A percentile compares a stretch with the other conserved stretches of the same genome.
Conservation (phyloP, 2,797 vertebrate genomes). For the Acridotheres tristis region DNA sequence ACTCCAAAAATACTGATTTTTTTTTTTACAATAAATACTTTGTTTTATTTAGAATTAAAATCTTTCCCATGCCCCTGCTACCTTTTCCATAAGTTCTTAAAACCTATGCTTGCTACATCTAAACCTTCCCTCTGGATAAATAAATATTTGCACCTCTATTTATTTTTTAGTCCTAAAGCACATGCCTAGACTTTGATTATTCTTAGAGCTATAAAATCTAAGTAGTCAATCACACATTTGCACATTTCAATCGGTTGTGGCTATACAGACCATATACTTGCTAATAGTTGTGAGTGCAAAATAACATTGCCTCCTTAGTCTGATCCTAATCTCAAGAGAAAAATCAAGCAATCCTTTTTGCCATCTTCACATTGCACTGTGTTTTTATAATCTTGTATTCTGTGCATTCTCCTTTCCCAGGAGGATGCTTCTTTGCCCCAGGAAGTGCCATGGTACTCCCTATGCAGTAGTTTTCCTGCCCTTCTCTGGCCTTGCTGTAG, state of each 20-base stretch:
- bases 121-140: not conserved
- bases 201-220: not conserved
- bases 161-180: not conserved
- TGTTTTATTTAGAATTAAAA: not conserved
- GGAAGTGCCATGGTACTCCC: not conserved
- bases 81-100: not conserved
- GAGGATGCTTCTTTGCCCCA: not conserved
- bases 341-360: not conserved
- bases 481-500: not conserved
- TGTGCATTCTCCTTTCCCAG: not conserved
- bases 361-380: not conserved
- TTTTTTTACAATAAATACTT: not conserved
- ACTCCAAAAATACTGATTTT: not conserved
- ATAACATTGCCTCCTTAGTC: not conserved
- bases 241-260: not conserved
- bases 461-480: not conserved
- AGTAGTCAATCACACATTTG: not conserved
- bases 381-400: not conserved
- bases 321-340: not conserved
- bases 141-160: not conserved
- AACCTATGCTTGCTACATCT: not conserved
- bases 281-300: not conserved
- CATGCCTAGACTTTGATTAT: not conserved
- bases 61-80: not conserved
- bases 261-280: not conserved